Evolutionary conservation across 2,888 invertebrate genomes (phyloP).

Genomic region (Strigamia crassipes): DNA sequence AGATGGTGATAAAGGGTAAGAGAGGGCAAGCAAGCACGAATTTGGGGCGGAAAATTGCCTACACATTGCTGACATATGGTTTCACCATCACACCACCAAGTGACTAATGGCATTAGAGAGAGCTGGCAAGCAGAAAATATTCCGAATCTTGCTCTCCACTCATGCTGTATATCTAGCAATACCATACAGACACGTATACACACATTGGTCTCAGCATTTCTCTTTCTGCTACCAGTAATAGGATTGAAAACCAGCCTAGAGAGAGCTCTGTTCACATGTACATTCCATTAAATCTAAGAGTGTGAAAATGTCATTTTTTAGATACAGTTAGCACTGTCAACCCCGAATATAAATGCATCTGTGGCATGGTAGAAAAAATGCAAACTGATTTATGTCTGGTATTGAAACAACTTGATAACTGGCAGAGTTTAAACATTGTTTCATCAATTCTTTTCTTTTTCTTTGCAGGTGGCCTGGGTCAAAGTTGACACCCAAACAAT

Average conservation of each 20-base stretch:
- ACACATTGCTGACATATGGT: slow-evolving; percentile 21
- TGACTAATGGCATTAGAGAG: slow-evolving; percentile 21
- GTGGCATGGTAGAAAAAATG: too few species aligned
- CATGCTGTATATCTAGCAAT: slow-evolving; percentile 10
- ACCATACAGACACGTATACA: neutral
- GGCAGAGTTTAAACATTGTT: too few species aligned
- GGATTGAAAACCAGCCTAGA: neutral
- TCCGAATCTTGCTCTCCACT: slow-evolving; percentile 21
- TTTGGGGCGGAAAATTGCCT: slow-evolving; percentile 16
- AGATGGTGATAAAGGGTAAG: slow-evolving; percentile 16
- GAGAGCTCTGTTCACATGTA: neutral
- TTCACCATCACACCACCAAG: slow-evolving; percentile 21
- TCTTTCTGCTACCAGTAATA: neutral
- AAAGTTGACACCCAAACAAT: slow-evolving; percentile 11
- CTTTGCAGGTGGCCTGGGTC: neutral
- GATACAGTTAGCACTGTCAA: neutral
- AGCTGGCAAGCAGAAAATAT: slow-evolving; percentile 12
- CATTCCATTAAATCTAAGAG: neutral
- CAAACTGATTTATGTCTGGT: too few species aligned
- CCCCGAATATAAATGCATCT: too few species aligned
- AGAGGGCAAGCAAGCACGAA: slow-evolving; percentile 16
- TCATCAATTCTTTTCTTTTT: neutral
- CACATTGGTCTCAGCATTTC: slow-evolving; percentile 7
- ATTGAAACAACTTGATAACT: too few species aligned
- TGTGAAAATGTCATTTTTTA: slow-evolving; percentile 6